Evolutionary conservation across 1,140 invertebrate species (phyloP).

Genomic region (Cyclargus thomasi): DNA sequence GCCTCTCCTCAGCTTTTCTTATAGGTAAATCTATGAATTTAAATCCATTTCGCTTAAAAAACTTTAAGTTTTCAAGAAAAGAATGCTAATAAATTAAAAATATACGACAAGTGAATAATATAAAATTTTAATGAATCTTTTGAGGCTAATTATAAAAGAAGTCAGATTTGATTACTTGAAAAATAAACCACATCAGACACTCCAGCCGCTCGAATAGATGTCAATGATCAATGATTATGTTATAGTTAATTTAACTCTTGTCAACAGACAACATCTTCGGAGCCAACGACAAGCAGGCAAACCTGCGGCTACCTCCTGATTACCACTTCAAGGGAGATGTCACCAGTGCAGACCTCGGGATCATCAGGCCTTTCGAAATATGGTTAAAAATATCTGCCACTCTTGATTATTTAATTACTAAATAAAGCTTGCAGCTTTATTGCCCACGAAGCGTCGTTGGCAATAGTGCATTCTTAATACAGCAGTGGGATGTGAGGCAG

Average conservation of each 20-base stretch:
- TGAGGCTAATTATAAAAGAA: too few species aligned
- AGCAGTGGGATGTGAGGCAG: too few species aligned
- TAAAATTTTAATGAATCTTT: too few species aligned
- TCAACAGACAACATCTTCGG: not conserved
- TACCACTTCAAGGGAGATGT: constrained; percentile 37
- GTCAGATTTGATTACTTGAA: too few species aligned
- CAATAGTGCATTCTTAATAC: too few species aligned
- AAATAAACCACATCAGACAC: too few species aligned
- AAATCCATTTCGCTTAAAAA: not conserved
- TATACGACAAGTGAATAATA: too few species aligned
- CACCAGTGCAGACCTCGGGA: constrained; percentile 23
- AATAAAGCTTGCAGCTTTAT: not conserved
- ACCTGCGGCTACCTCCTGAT: constrained; percentile 23
- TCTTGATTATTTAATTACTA: too few species aligned
- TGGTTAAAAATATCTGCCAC: constrained; percentile 30
- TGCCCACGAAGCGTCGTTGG: too few species aligned
- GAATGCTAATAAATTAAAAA: too few species aligned
- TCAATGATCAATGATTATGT: not conserved
- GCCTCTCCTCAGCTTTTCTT: not conserved
- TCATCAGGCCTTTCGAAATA: constrained; percentile 33
- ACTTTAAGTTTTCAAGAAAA: not conserved
- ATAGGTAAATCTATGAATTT: not conserved
- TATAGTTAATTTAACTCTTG: not conserved
- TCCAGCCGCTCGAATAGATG: too few species aligned
- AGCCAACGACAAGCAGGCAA: not conserved